Evolutionary conservation across 2,113 vertebrate genomes (phyloP), one percentile per base, ranked within the genome.

Genomic region (Gila orcuttii): DNA sequence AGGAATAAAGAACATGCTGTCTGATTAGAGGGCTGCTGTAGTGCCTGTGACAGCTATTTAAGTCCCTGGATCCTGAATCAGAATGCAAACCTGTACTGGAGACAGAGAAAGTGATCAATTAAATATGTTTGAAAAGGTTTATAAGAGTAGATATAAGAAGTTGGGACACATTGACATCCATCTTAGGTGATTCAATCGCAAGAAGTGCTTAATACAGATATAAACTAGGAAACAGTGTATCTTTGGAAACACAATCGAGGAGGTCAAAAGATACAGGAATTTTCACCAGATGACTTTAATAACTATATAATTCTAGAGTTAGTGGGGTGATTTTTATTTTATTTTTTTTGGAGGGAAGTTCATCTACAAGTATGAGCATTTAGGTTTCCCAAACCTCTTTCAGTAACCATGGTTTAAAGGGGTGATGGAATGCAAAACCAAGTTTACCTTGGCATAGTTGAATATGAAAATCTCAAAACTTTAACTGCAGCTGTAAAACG

Each of bases 1-100:
- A 59, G 82, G 82, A 83, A 83, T 71, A 83, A 39, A 73, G 82
- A 83, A 83, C 82, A 83, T 59, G 68, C 47, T 73, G 64, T 82
- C 64, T 69, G 80, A 69, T 69, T 69, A 55, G 80, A 69, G 64
- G 17, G 11, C 42, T 36, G 62, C 13, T 82, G 64, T 82, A 69
- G 64, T 69, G 82, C 31, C 64, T 19, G 12, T 83, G 68, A 83
- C 52, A 83, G 33, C 59, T 68, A 83, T 83, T 83, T 57, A 83
- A n/a, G 13, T 73, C 81, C 25, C 39, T 50, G n/a, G 25, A 3
- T 82, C 25, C 6, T 52, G 42, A 28, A n/a, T 82, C 42, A 9
- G 80, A 82, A 68, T 31, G 62, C 45, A 52, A 17, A 36, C 64
- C 28, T 47, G 13, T 47, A 21, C 39, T 21, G 39, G 42, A 47